Evolutionary conservation across 1,140 invertebrate genomes (phyloP), one percentile per base, ranked within the genome.

Genomic region (Brevipalpus yothersi): DNA sequence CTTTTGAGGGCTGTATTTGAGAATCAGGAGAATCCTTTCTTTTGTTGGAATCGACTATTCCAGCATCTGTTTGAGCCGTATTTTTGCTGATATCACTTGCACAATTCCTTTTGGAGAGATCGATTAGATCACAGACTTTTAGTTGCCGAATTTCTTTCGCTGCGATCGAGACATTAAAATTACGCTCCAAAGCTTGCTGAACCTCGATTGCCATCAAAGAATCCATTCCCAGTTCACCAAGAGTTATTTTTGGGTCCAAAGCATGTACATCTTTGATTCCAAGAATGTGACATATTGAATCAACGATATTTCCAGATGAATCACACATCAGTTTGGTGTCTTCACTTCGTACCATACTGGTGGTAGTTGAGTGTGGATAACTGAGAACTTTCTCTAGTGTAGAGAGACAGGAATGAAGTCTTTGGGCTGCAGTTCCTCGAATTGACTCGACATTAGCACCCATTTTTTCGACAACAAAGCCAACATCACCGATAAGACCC

Each of bases 401-500:
- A 42, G 78, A 69, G 45, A 96, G 73, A 72, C 90, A 95, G 12
- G 85, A 92, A 1, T 76, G 69, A 72, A 96, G 90, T 53, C 86
- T 76, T 72, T 96, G 91, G 4, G 91, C 91, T 58, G 92, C 13
- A 5, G 90, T 94, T 58, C 92, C 91, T 58, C 86, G 86, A 57
- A 95, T 79, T 59, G 86, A 84, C 0, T 80, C 84, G 13, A 92
- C 85, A 68, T 89, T 88, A 49, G 82, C 79, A 19, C 23, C 51
- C 12, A 53, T 21, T 53, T 53, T 53, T 94, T 65, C 78, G 80
- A 4, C 95, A 73, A 42, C 82, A 40, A 96, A 73, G 60, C 92
- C 93, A 19, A 96, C 93, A 72, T 97, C 92, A 62, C 89, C 91
- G 67, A 97, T 87, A 49, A 89, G 89, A 64, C 93, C 93, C 91